Base-by-base conservation (phyloP, 2,888 invertebrate species). In the Eupithecia tripunctaria region DNA sequence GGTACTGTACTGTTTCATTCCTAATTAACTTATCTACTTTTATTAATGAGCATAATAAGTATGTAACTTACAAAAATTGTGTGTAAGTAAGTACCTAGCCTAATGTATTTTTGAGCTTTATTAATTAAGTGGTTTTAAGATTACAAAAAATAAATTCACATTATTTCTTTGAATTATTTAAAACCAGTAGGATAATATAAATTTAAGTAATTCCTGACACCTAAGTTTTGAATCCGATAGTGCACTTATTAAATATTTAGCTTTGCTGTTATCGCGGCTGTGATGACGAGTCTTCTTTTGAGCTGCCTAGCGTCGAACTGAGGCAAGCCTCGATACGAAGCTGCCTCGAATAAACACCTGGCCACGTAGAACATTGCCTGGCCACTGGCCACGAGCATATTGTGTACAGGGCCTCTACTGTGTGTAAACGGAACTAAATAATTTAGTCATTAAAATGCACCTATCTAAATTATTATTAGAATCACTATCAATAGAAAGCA, bases 191-290 rank as follows among this genome's bases (percentile, higher is more conserved):
- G 47, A 68, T 74, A 67, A 64, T 14, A 71, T 27, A 64, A 70
- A 70, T 63, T n/a, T 71, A 18, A n/a, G 8, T 74, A 43, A 76
- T 76, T 75, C 71, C 75, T 77, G 76, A 81, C 79, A 81, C 84
- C 36, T 36, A 80, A 82, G 80, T 83, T 84, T 87, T 82, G 81
- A 85, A 82, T 86, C 90, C 89, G 83, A 90, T 90, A 89, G 90
- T 91, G 90, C 90, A 90, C 91, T 91, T 90, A 90, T 87, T 83
- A 84, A 73, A 85, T 86, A 86, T 81, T 82, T 84, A 81, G 80
- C 79, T 80, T 78, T 75, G 62, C 62, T 74, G 38, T 67, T 72
- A 63, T 69, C 67, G 78, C 79, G 80, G 76, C 77, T 77, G 78
- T 80, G 75, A 72, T 38, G 27, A 10, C 21, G 21, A 51, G 51